Evolutionary conservation across 2,113 vertebrate species (phyloP).

Genomic region (Periophthalmus modestus): DNA sequence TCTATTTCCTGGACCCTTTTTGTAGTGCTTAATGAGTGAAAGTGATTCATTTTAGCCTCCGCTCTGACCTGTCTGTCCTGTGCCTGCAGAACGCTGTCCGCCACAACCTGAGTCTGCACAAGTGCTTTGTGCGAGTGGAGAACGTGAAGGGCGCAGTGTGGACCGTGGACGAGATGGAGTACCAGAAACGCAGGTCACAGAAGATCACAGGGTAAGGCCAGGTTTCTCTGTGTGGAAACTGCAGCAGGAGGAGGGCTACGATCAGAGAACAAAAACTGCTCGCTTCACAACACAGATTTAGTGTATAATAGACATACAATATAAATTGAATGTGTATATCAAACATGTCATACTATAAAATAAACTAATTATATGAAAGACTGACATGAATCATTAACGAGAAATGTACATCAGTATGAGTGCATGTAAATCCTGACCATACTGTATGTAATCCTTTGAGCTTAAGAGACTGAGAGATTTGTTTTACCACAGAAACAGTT

Average conservation of each 20-base stretch:
- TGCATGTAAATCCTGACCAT: background rate
- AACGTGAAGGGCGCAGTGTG: conserved; percentile 99
- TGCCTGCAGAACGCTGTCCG: conserved; percentile 94
- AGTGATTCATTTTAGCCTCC: conserved; percentile 37
- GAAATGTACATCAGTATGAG: background rate
- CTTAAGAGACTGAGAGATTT: background rate
- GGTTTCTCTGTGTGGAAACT: conserved; percentile 6
- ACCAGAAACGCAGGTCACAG: conserved; percentile 99
- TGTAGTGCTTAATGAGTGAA: conserved; percentile 50
- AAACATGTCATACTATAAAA: too few species aligned
- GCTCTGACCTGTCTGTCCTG: conserved; percentile 37
- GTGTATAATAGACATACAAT: background rate
- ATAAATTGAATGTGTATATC: background rate
- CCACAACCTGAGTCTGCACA: conserved; percentile 99
- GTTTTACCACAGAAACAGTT: background rate
- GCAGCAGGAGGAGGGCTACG: background rate
- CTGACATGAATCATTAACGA: background rate
- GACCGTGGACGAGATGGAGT: conserved; percentile 99
- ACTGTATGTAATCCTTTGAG: background rate
- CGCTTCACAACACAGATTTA: background rate
- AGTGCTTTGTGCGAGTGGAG: conserved; percentile 99
- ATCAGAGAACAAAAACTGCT: conserved; percentile 14
- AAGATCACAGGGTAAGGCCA: conserved; percentile 95
- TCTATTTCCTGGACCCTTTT: conserved; percentile 45
- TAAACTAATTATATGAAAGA: background rate